Evolutionary conservation across 2,797 vertebrate genomes (phyloP).

Genomic region (Sus cebifrons): DNA sequence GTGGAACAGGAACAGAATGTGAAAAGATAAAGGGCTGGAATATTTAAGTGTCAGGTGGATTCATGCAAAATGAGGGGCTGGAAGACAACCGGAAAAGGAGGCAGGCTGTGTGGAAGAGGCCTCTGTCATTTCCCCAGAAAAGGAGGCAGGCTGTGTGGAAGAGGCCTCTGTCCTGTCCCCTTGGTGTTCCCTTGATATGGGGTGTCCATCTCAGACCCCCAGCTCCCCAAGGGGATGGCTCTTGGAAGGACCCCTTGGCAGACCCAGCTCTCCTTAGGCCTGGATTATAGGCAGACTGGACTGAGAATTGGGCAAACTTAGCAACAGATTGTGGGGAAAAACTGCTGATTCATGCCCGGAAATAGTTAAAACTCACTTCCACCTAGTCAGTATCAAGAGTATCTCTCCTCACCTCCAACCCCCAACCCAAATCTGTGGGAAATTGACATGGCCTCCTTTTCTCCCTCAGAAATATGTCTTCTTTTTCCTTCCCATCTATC

Average conservation of each 20-base stretch:
- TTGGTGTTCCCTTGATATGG: not conserved
- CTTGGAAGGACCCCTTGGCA: not conserved
- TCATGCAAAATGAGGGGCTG: not conserved
- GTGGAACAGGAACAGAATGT: not conserved
- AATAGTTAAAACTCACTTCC: not conserved
- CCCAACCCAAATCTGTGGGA: not conserved
- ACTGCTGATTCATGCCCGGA: not conserved
- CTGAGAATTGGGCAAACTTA: not conserved
- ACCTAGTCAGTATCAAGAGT: not conserved
- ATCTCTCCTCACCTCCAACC: not conserved
- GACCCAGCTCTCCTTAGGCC: not conserved
- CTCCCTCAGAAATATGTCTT: not conserved
- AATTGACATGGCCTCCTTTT: not conserved
- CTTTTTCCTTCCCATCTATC: slow-evolving; percentile 35
- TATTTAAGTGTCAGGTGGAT: not conserved
- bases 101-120: not conserved
- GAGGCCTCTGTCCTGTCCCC: not conserved
- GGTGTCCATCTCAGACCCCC: not conserved
- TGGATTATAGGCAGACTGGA: not conserved
- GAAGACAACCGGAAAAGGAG: not conserved
- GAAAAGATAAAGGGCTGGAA: not conserved
- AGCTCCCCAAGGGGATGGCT: not conserved
- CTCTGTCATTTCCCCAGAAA: not conserved
- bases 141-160: not conserved
- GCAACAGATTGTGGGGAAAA: not conserved